Evolutionary conservation across 2,888 invertebrate genomes (phyloP), one percentile per base, ranked within the genome.

Genomic region (Nemoura dubitans): DNA sequence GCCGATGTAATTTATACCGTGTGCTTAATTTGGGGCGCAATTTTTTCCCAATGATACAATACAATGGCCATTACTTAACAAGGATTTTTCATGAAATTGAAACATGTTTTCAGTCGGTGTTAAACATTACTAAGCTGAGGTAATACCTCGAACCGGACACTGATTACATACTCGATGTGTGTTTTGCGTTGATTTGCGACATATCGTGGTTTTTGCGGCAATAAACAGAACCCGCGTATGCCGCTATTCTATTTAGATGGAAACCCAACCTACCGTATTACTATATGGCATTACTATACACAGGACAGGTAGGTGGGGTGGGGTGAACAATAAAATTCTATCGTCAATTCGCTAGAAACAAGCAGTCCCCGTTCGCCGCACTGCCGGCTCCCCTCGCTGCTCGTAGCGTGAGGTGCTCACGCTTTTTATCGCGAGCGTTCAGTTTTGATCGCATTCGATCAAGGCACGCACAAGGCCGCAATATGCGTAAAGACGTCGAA

Each of bases 161-260:
- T 87, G 87, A 86, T 87, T 87, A 86, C 88, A 83, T 76, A 80
- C 87, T 83, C 82, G 84, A 26, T n/a, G 84, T 84, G 30, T 83
- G 84, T 76, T 84, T 84, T 30, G 29, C 90, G 90, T 91, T 91
- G 92, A 92, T 92, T 92, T 91, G 92, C 91, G 92, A 91, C 91
- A 90, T 86, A 85, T 77, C 90, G 91, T 91, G 92, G 92, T 92
- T 92, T 92, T 92, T 92, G 92, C 91, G 92, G 92, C 87, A 91
- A 92, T 92, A 92, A 92, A 91, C 92, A 91, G 91, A 92, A 91
- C 92, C 36, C 3, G 36, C 10, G 36, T 10, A 36, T 10, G 83
- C 30, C 6, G 83, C n/a, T 27, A 30, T 59, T 84, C 84, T 27
- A 84, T 84, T 81, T 10, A 14, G 25, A 28, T 81, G 28, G 16